phyloP scores from a whole-genome alignment of 2,113 vertebrate species.

The Haplotaxodon microlepis region DNA sequence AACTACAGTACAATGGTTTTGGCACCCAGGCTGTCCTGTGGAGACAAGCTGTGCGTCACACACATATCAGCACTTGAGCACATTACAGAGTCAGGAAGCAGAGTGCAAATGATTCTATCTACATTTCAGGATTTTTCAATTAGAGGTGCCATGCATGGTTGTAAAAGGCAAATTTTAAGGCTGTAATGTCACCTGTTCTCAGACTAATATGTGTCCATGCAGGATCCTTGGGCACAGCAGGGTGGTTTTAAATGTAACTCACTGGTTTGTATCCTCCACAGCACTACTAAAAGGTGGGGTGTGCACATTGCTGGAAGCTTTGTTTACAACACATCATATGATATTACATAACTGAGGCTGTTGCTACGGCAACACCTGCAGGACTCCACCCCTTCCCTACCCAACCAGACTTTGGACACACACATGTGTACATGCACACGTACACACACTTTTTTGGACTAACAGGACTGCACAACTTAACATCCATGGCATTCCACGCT shows the following conservation, averaged over 20 bases:
- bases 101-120: background rate
- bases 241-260: background rate
- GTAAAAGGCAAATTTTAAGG: background rate
- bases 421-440: background rate
- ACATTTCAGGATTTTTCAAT: constrained; percentile 17
- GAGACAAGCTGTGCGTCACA: constrained; percentile 9
- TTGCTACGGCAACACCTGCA: constrained; percentile 46
- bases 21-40: background rate
- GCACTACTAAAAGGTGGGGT: background rate
- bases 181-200: background rate
- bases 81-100: background rate
- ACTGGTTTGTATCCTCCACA: background rate
- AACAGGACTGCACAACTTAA: constrained; percentile 16
- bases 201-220: background rate
- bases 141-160: background rate
- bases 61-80: background rate
- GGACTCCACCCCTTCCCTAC: constrained; percentile 3
- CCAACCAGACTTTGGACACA: background rate
- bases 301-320: constrained; percentile 18
- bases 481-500: background rate
- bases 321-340: constrained; percentile 62
- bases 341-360: constrained; percentile 70
- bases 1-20: background rate
- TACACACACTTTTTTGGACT: background rate
- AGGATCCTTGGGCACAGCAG: background rate